Base-by-base conservation (phyloP, 2,888 invertebrate genomes). In the Brachyptera risi region DNA sequence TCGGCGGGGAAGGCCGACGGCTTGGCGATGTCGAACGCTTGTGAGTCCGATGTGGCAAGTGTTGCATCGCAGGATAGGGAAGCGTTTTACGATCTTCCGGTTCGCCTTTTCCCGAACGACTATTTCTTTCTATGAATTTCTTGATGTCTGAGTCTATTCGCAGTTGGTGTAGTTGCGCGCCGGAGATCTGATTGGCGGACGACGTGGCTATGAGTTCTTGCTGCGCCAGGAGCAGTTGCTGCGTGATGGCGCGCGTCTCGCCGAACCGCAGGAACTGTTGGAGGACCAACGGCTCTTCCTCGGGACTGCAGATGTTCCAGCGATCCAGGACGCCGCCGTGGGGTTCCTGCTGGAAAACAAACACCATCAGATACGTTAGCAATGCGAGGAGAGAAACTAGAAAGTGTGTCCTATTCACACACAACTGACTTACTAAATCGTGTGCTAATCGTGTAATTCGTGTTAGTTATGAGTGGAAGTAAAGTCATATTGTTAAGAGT, bases 191-290 rank as follows among this genome's bases (percentile, higher is more conserved):
- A 21, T 35, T 75, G 69, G 64, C 60, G 50, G 59, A 56, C 42
- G 59, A 27, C 61, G 61, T 59, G 44, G 60, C 62, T 58, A 50
- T 56, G 13, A 64, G 24, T 19, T 68, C 68, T 47, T 68, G 65
- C 56, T 68, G 66, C 60, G 76, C 82, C 69, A 74, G 79, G 72
- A 73, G 81, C 75, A 73, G 81, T 76, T 79, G 85, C 69, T 87
- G 86, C 68, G 88, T 87, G 71, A 89, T 85, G 68, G 90, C 88
- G 74, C 92, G 85, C 65, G 93, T 94, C 80, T 92, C 92, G 71
- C 90, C 90, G 71, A 93, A 90, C 70, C 92, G 84, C 70, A 94
- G 85, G 75, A 95, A 94, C 78, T 95, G 93, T 75, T 93, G 92
- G 68, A 95, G 82, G 68, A 94, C 92, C 78, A 93, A 82, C 73